phyloP scores from a whole-genome alignment of 2,797 vertebrate species.

The Squalus acanthias region DNA sequence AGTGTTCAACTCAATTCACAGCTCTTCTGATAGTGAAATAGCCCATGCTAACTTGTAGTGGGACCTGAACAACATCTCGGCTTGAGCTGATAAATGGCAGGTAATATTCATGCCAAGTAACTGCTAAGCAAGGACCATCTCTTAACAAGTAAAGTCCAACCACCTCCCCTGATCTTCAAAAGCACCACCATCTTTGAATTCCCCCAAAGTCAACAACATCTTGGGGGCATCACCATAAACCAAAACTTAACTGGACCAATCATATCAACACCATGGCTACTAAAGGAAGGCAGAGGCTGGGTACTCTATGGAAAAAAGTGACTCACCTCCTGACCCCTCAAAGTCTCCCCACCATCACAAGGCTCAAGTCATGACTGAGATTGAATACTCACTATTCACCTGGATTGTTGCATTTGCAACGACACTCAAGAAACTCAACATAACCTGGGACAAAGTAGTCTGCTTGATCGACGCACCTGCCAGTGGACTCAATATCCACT shows the following conservation, averaged over 20 bases:
- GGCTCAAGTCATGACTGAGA: too few relatives aligned
- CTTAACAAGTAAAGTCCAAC: background rate
- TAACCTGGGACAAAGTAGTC: background rate
- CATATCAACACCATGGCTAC: background rate
- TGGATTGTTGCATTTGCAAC: background rate
- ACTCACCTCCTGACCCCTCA: background rate
- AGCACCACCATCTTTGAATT: background rate
- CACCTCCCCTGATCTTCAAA: background rate
- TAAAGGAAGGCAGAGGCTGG: background rate
- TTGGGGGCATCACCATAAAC: background rate
- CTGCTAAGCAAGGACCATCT: background rate
- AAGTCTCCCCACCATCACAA: background rate
- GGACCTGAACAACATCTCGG: background rate
- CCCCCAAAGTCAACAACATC: too few relatives aligned
- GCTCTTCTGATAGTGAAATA: background rate
- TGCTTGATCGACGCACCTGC: too few relatives aligned
- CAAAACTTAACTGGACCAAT: background rate
- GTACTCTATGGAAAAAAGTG: too few relatives aligned
- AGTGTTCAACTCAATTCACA: background rate
- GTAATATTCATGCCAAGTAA: background rate
- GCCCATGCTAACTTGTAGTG: background rate
- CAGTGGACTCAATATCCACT: too few relatives aligned
- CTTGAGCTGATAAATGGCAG: background rate
- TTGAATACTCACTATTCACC: background rate
- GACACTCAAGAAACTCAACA: background rate